phyloP scores from a whole-genome alignment of 2,888 invertebrate genomes.

The Polymixis flavicincta region DNA sequence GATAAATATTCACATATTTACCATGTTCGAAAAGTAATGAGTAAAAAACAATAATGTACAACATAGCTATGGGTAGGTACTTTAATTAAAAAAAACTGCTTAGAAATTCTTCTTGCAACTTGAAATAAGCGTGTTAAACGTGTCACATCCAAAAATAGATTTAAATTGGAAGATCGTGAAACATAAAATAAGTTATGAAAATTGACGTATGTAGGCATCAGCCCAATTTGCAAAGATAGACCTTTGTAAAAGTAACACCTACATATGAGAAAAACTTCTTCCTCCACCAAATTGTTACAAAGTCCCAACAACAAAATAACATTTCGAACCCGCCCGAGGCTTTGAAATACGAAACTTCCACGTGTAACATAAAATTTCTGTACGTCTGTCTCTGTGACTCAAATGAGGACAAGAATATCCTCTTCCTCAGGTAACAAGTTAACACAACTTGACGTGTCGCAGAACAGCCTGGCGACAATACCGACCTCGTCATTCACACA shows the following conservation, averaged over 20 bases:
- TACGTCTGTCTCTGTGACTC: slow-evolving; percentile 5
- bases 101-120: not conserved
- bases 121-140: not conserved
- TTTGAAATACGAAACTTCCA: slow-evolving; percentile 28
- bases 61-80: not conserved
- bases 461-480: slow-evolving; percentile 95
- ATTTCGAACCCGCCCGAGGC: not conserved
- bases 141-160: not conserved
- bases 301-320: not conserved
- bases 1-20: no score
- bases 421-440: slow-evolving; percentile 93
- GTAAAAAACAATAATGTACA: no score
- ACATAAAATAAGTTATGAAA: slow-evolving; percentile 10
- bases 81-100: not conserved
- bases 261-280: slow-evolving; percentile 10
- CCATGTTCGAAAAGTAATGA: no score
- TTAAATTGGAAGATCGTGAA: not conserved
- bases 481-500: slow-evolving; percentile 95
- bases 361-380: slow-evolving; percentile 15
- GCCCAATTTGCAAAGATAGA: slow-evolving; percentile 17
- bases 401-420: slow-evolving; percentile 32
- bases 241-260: slow-evolving; percentile 22
- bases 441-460: slow-evolving; percentile 96
- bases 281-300: slow-evolving; percentile 3
- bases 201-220: slow-evolving; percentile 8